A percentile compares a stretch with the other conserved stretches of the same genome.
Conservation (phyloP, 2,888 invertebrate species). For the Aplocera efformata region DNA sequence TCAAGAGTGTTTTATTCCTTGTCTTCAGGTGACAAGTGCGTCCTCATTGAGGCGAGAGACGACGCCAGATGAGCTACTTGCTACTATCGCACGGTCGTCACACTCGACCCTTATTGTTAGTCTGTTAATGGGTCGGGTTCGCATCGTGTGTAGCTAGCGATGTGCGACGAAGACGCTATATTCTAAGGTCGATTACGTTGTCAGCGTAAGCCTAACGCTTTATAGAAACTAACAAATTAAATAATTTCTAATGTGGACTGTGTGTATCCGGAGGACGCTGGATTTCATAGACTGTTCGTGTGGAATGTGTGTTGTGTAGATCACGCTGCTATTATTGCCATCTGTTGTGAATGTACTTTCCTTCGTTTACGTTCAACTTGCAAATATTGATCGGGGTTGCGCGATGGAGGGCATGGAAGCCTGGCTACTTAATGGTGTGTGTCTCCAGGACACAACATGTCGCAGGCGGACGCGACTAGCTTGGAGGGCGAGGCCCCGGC, state of each 20-base stretch:
- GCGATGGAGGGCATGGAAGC: conserved; percentile 50
- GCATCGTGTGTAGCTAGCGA: conserved; percentile 77
- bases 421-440: conserved; percentile 76
- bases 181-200: conserved; percentile 76
- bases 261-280: conserved; percentile 77
- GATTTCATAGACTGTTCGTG: conserved; percentile 69
- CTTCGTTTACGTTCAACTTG: conserved; percentile 43
- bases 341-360: conserved; percentile 54
- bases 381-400: conserved; percentile 44
- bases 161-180: conserved; percentile 77
- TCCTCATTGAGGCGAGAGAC: conserved; percentile 88
- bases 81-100: conserved; percentile 73
- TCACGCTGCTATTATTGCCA: conserved; percentile 65
- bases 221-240: conserved; percentile 53
- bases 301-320: conserved; percentile 77
- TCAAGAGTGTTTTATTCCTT: conserved; percentile 81
- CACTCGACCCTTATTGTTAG: conserved; percentile 67
- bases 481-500: conserved; percentile 88
- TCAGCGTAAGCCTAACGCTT: conserved; percentile 80
- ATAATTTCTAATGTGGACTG: conserved; percentile 61
- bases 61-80: conserved; percentile 80
- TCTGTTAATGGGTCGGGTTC: conserved; percentile 69
- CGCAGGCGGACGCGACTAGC: conserved; percentile 93
- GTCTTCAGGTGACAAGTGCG: conserved; percentile 90
- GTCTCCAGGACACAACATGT: conserved; percentile 93